Base-by-base conservation (phyloP, 2,888 invertebrate species). In the Hypomecis atomaria region DNA sequence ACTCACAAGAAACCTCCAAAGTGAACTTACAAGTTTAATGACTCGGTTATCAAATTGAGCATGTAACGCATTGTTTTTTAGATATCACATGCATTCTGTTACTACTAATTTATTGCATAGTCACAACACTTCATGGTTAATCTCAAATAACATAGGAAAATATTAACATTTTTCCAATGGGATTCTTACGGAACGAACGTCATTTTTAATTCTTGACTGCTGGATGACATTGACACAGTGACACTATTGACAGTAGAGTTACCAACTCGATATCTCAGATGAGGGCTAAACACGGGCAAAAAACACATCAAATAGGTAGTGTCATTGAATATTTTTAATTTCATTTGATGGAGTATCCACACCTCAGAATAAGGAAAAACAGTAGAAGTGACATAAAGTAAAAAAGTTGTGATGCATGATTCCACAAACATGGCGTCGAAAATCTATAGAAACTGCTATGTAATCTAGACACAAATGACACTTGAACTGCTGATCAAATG, bases 21-120 rank as follows among this genome's bases (percentile, higher is more conserved):
- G 80, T 84, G 80, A 83, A 86, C 87, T 85, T 83, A 87, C 85
- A 75, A 74, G 59, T 79, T 81, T 82, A 79, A 76, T 78, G 81
- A 69, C 74, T 76, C 8, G 11, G 55, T 62, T 61, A 56, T 53
- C 52, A 72, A 73, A 70, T 74, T 78, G 78, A 73, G 70, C 74
- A 74, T 72, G 73, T 76, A 69, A 73, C 66, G 69, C 71, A 72
- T 68, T 73, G 73, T 63, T 68, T 69, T 64, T 71, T 69, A 74
- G 69, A 74, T 80, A 84, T 81, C 65, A 72, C 77, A 72, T 69
- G 70, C 62, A 66, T 74, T 69, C 60, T 68, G 62, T 61, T 72
- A 70, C 66, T 66, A 56, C 66, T 70, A 59, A 72, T 71, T 76
- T 75, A 74, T 74, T 76, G 72, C 77, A 75, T 70, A 73, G 67